These are phyloP conservation scores for Stratiomys singularior DNA, from an alignment of 2,888 invertebrate genomes.

Conservation along the genomic window DNA sequence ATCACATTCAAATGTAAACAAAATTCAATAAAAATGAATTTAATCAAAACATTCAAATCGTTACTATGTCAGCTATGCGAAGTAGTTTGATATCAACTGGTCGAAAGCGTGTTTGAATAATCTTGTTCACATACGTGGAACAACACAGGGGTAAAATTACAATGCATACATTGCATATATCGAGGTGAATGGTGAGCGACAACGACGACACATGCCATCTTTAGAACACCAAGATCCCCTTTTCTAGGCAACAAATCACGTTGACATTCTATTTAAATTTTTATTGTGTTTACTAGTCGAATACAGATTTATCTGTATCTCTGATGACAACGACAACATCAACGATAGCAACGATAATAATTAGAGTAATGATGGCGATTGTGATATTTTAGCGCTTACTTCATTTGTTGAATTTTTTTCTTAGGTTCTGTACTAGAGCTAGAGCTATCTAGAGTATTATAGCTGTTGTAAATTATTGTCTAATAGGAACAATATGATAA, in stretches of 20 bases:
- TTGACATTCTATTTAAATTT: conserved; percentile 23
- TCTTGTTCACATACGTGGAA: not conserved
- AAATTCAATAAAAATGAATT: not conserved
- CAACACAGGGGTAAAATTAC: no score
- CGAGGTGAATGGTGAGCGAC: not conserved
- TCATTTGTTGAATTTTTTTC: not conserved
- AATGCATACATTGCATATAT: not conserved
- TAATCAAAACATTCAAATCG: conserved; percentile 1
- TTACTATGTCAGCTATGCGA: not conserved
- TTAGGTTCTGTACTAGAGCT: not conserved
- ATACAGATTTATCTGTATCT: conserved; percentile 24
- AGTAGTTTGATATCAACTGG: not conserved
- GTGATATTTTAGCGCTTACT: not conserved
- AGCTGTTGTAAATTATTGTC: not conserved
- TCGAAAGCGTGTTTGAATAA: not conserved
- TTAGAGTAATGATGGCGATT: not conserved
- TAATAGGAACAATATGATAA: not conserved
- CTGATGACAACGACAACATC: not conserved
- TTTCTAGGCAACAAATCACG: conserved; percentile 21
- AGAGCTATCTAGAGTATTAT: no score
- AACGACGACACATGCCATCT: conserved; percentile 1
- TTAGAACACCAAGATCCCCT: conserved; percentile 1
- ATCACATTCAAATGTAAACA: not conserved
- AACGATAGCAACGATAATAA: not conserved
- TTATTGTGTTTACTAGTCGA: conserved; percentile 16